phyloP scores from a whole-genome alignment of 2,888 invertebrate species.

The Toxonevra muliebris region DNA sequence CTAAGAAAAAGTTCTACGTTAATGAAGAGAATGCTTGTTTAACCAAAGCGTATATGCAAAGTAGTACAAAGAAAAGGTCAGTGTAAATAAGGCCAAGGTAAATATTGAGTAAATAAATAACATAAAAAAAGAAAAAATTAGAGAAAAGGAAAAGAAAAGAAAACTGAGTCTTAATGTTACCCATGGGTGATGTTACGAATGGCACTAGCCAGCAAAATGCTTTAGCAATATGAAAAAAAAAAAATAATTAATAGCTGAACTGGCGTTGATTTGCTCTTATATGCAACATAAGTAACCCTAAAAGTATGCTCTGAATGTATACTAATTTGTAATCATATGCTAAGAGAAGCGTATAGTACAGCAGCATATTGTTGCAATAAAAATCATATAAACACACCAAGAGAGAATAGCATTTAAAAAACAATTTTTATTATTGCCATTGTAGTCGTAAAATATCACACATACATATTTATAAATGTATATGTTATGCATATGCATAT shows the following conservation, averaged over 20 bases:
- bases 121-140: too few relatives aligned
- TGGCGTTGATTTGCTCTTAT: neutral
- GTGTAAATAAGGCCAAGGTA: neutral
- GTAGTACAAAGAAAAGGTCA: neutral
- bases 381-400: neutral
- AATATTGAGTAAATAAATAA: neutral
- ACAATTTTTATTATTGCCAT: conserved; percentile 2
- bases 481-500: neutral
- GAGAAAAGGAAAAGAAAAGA: neutral
- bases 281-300: neutral
- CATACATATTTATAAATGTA: neutral
- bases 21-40: too few relatives aligned
- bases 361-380: neutral
- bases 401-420: neutral
- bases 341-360: neutral
- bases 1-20: too few relatives aligned
- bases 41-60: too few relatives aligned
- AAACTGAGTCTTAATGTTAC: neutral
- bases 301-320: neutral
- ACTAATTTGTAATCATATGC: neutral
- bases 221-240: neutral
- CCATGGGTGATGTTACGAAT: too few relatives aligned
- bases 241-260: neutral
- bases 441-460: neutral
- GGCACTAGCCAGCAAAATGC: too few relatives aligned